phyloP scores from a whole-genome alignment of 2,888 invertebrate genomes.

The Leucophenga montana region DNA sequence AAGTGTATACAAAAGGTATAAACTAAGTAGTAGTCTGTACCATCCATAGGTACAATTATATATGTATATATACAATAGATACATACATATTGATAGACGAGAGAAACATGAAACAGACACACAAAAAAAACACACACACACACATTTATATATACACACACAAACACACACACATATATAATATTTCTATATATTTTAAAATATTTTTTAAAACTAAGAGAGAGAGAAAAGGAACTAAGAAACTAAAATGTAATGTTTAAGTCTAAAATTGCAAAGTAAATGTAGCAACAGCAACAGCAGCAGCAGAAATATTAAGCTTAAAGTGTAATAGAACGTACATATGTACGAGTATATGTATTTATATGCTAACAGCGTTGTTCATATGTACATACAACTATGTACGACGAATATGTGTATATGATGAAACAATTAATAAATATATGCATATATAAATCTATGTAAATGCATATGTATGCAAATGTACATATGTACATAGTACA shows the following conservation, averaged over 20 bases:
- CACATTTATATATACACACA: conserved; percentile 50
- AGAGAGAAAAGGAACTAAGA: conserved; percentile 60
- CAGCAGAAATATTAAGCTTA: conserved; percentile 3
- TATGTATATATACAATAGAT: conserved; percentile 52
- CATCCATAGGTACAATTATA: conserved; percentile 40
- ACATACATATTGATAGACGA: conserved; percentile 46
- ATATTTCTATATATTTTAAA: conserved; percentile 61
- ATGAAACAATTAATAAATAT: too few species aligned
- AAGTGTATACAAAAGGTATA: conserved; percentile 36
- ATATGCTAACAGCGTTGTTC: too few species aligned
- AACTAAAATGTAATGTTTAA: conserved; percentile 42
- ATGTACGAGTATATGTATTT: too few species aligned
- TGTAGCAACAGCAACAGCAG: conserved; percentile 4
- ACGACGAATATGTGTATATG: background rate
- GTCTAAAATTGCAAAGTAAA: conserved; percentile 39
- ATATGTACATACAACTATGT: too few species aligned
- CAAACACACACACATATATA: conserved; percentile 50
- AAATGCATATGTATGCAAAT: conserved; percentile 29
- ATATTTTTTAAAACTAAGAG: conserved; percentile 32
- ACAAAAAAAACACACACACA: conserved; percentile 30
- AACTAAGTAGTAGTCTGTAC: background rate
- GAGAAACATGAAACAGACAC: conserved; percentile 27
- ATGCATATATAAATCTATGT: too few species aligned
- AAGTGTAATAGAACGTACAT: background rate
- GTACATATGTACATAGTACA: conserved; percentile 37